Evolutionary conservation across 1,140 invertebrate genomes (phyloP).

Genomic region (Penaeus indicus): DNA sequence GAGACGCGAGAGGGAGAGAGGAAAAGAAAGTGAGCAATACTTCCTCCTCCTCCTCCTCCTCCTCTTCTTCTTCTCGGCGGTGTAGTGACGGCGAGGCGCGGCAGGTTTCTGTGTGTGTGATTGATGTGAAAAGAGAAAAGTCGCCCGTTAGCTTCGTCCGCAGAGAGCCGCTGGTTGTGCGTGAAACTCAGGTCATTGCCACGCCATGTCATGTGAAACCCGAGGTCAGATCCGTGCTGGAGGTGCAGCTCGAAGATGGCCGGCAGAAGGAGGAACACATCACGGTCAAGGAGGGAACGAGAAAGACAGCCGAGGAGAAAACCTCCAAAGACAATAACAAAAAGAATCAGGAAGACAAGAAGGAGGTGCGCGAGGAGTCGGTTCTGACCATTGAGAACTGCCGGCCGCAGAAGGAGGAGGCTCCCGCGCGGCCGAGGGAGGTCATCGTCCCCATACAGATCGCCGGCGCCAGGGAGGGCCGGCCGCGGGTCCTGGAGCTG

Average conservation of each 20-base stretch:
- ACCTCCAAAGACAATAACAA: not conserved
- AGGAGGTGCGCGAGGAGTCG: not conserved
- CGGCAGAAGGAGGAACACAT: slow-evolving; percentile 41
- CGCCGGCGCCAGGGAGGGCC: slow-evolving; percentile 34
- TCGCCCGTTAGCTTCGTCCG: slow-evolving; percentile 57
- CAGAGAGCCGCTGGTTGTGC: slow-evolving; percentile 59
- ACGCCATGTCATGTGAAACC: slow-evolving; percentile 48
- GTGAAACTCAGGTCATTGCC: slow-evolving; percentile 62
- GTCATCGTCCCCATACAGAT: slow-evolving; percentile 59
- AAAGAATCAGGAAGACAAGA: not conserved
- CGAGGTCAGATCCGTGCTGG: slow-evolving; percentile 42
- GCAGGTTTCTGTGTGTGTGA: slow-evolving; percentile 63
- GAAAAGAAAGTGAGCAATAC: not conserved
- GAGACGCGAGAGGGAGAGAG: slow-evolving; percentile 4
- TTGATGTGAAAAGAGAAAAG: slow-evolving; percentile 59
- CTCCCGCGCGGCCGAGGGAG: slow-evolving; percentile 2
- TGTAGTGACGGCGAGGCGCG: slow-evolving; percentile 26
- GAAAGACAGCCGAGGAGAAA: not conserved
- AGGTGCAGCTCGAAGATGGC: slow-evolving; percentile 44
- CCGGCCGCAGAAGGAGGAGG: not conserved
- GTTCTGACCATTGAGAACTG: not conserved
- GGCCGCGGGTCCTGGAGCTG: slow-evolving; percentile 56
- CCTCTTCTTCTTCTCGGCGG: slow-evolving; percentile 7
- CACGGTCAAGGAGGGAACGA: slow-evolving; percentile 21
- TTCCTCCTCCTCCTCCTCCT: slow-evolving; percentile 13